Percentiles rank a stretch among this genome's conserved stretches.
phyloP scores from a whole-genome alignment of 2,888 invertebrate genomes.

The Drosophila limbata region DNA sequence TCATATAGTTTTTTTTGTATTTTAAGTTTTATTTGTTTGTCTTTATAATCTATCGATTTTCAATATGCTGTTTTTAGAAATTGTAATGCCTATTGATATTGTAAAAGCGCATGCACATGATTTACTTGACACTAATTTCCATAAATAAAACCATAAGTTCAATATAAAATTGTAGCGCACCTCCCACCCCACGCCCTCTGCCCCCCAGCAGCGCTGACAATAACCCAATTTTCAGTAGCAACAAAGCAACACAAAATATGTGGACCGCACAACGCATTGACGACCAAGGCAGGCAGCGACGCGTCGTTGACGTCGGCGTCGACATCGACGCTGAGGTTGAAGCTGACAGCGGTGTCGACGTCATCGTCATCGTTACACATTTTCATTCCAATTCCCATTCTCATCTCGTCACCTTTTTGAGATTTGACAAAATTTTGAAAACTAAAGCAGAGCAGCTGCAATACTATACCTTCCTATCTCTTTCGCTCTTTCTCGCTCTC shows the following conservation, averaged over 20 bases:
- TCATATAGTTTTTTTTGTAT: slow-evolving; percentile 43
- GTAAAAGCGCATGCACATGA: slow-evolving; percentile 69
- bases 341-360: slow-evolving; percentile 21
- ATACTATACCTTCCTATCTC: background rate
- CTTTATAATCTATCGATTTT: slow-evolving; percentile 50
- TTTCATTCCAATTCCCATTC: slow-evolving; percentile 35
- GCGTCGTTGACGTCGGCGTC: slow-evolving; percentile 32
- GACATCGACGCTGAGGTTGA: background rate
- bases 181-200: background rate
- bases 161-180: slow-evolving; percentile 52
- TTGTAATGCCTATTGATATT: slow-evolving; percentile 37
- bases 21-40: background rate
- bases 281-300: slow-evolving; percentile 62
- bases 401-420: slow-evolving; percentile 35
- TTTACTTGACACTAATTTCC: slow-evolving; percentile 82
- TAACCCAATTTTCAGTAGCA: slow-evolving; percentile 78
- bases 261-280: slow-evolving; percentile 30
- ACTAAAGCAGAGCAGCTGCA: slow-evolving; percentile 35
- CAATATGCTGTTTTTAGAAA: slow-evolving; percentile 54
- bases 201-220: slow-evolving; percentile 64
- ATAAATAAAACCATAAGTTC: slow-evolving; percentile 73
- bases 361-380: slow-evolving; percentile 27
- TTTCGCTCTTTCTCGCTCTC: background rate
- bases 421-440: slow-evolving; percentile 51
- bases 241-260: slow-evolving; percentile 45